Evolutionary conservation across 1,140 invertebrate genomes (phyloP).

Genomic region (Megathymus violae): DNA sequence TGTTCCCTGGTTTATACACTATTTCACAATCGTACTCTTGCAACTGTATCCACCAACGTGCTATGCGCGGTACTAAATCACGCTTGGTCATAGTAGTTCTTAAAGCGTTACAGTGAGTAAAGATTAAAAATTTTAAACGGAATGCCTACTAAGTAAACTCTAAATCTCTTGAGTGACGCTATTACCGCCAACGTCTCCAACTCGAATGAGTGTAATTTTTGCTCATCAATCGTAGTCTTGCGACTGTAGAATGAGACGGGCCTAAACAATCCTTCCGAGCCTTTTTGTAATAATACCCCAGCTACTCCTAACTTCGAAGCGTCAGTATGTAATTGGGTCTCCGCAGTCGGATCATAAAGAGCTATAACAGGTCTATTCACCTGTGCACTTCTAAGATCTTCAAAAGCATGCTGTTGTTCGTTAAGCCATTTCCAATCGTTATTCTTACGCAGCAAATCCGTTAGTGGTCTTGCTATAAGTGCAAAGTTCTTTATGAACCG

Average conservation of each 20-base stretch:
- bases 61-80: constrained; percentile 1
- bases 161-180: not conserved
- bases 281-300: not conserved
- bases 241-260: not conserved
- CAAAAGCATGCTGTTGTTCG: constrained; percentile 20
- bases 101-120: constrained; percentile 1
- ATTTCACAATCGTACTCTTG: constrained; percentile 14
- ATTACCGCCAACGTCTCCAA: not conserved
- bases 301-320: not conserved
- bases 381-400: constrained; percentile 20
- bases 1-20: not conserved
- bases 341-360: not conserved
- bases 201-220: not conserved
- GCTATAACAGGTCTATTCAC: constrained; percentile 23
- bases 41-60: constrained; percentile 7
- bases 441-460: constrained; percentile 27
- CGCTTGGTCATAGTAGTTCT: not conserved
- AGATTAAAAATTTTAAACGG: not conserved
- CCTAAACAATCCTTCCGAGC: not conserved
- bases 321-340: constrained; percentile 2
- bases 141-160: not conserved
- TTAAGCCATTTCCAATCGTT: constrained; percentile 29
- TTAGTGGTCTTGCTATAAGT: constrained; percentile 31
- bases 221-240: not conserved
- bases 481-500: constrained; percentile 40